Evolutionary conservation across 2,888 invertebrate genomes (phyloP).

Genomic region (Philopedon plagiatum): DNA sequence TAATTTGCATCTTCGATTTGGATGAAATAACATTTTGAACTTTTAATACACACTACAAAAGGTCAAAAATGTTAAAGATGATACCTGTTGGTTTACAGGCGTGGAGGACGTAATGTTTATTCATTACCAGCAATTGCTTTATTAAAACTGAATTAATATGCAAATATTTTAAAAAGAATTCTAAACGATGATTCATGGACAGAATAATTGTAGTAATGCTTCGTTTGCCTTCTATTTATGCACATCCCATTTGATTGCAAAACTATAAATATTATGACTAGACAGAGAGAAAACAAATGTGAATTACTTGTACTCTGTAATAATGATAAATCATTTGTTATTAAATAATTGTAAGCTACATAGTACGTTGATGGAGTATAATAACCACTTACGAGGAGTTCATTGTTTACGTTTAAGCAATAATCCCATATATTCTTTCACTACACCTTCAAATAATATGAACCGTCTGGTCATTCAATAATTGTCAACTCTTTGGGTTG

Average conservation of each 20-base stretch:
- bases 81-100: constrained; percentile 16
- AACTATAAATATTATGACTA: not conserved
- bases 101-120: constrained; percentile 28
- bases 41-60: constrained; percentile 17
- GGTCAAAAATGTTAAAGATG: constrained; percentile 28
- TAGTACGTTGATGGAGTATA: no score
- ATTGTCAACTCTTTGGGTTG: no score
- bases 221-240: not conserved
- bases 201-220: constrained; percentile 1
- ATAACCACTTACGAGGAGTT: no score
- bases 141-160: constrained; percentile 26
- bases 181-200: constrained; percentile 16
- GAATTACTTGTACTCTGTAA: no score
- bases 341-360: no score
- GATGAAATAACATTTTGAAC: constrained; percentile 21
- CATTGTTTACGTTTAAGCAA: no score
- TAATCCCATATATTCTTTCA: no score
- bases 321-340: no score
- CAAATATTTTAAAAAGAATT: constrained; percentile 10
- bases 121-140: constrained; percentile 26
- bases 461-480: no score
- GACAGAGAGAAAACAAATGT: no score
- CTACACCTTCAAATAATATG: no score
- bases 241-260: not conserved
- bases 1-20: constrained; percentile 28